These are phyloP conservation scores for Corydoras sp. DNA, from an alignment of 2,113 vertebrate species.

Conservation along the genomic window DNA sequence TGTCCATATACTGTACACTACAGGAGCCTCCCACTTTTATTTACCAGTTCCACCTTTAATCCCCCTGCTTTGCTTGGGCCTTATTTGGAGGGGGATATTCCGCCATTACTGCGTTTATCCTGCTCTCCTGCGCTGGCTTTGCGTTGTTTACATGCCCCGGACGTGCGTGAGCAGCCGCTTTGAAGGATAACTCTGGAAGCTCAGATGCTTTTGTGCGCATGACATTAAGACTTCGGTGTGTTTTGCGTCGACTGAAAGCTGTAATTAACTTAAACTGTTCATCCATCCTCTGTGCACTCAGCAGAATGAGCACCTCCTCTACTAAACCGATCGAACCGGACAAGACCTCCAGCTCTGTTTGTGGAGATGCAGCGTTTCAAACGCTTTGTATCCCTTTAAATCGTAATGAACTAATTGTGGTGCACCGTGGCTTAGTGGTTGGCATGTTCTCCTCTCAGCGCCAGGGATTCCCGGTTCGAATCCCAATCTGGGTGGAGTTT, in stretches of 20 bases:
- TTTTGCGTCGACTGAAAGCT: background rate
- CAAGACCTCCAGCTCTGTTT: background rate
- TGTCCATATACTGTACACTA: conserved; percentile 49
- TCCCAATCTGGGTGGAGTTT: too few relatives aligned
- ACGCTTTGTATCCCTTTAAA: too few relatives aligned
- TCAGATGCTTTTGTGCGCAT: conserved; percentile 45
- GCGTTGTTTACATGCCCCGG: conserved; percentile 15
- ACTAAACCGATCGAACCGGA: background rate
- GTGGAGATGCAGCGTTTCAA: background rate
- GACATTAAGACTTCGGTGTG: conserved; percentile 23
- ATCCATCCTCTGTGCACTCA: background rate
- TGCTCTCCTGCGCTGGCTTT: conserved; percentile 14
- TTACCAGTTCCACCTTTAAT: conserved; percentile 29
- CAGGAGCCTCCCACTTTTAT: conserved; percentile 36
- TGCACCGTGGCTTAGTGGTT: too few relatives aligned
- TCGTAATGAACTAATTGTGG: too few relatives aligned
- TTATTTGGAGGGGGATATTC: conserved; percentile 17
- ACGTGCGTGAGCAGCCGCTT: conserved; percentile 6
- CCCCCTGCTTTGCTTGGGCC: conserved; percentile 22
- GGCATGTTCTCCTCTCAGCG: too few relatives aligned
- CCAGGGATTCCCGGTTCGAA: too few relatives aligned
- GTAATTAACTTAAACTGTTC: conserved; percentile 11
- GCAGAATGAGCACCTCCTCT: background rate
- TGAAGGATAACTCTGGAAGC: conserved; percentile 35
- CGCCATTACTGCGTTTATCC: conserved; percentile 28